phyloP scores from a whole-genome alignment of 2,797 vertebrate species.

The Erpetoichthys calabaricus region DNA sequence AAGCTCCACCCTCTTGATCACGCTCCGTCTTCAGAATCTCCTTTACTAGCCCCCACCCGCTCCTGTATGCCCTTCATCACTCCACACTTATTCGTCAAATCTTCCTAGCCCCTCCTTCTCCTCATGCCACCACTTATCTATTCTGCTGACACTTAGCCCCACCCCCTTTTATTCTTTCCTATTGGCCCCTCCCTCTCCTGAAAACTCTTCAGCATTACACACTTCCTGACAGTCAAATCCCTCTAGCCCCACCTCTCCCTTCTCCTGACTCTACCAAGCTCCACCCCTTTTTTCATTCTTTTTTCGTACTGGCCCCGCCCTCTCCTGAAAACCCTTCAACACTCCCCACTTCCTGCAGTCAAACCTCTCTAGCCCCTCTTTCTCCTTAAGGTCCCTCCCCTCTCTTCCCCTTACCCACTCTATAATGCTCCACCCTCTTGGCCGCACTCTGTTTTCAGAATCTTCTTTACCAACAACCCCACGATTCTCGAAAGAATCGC shows the following conservation, averaged over 20 bases:
- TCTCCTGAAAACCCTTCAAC: not conserved
- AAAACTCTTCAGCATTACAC: too few species aligned
- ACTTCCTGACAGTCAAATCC: not conserved
- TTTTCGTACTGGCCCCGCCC: not conserved
- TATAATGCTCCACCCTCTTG: too few species aligned
- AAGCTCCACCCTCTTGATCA: not conserved
- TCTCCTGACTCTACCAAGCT: not conserved
- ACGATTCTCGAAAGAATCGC: too few species aligned
- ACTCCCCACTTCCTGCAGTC: too few species aligned
- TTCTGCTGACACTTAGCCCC: too few species aligned
- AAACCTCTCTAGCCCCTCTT: too few species aligned
- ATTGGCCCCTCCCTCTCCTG: not conserved
- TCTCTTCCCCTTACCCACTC: too few species aligned
- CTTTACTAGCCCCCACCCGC: not conserved
- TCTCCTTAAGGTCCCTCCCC: too few species aligned
- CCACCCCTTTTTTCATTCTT: slow-evolving; percentile 5
- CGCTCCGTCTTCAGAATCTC: not conserved
- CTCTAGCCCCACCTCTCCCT: slow-evolving; percentile 3
- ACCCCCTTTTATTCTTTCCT: slow-evolving; percentile 11
- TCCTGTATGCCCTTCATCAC: not conserved
- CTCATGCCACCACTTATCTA: too few species aligned
- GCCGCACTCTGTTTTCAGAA: too few species aligned
- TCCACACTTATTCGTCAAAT: not conserved
- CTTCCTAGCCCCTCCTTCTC: too few species aligned
- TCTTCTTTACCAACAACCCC: too few species aligned